Base-by-base conservation (phyloP, 2,113 vertebrate species). In the Hypocryptadius cinnamomeus region DNA sequence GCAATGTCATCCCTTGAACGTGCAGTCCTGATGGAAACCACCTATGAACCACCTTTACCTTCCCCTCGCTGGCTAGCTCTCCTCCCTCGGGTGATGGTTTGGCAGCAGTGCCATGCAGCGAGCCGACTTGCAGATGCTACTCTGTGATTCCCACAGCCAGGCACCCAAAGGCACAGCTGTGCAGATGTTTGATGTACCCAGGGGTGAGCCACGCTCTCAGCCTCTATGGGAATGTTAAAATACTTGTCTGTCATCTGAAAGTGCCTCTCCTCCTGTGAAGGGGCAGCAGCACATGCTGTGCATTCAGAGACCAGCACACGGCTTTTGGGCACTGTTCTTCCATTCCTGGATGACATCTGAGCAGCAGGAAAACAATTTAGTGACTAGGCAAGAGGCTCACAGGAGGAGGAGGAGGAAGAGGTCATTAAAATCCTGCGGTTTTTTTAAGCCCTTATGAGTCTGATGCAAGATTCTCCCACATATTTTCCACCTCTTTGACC, bases 41-140 rank as follows among this genome's bases (percentile, higher is more conserved):
- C 31, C 28, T 18, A 5, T 0, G 0, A 59, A 54, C 6, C 42
- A 47, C 30, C 20, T 85, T 69, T 35, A 17, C 20, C n/a, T 53
- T 72, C 61, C 54, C 37, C 37, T 87, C 4, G 10, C 15, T 0
- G 3, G 17, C 31, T 50, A 35, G 45, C 40, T 5, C 1, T 0
- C 25, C 31, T 61, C 31, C 51, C 51, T 74, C 0, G 0, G 73
- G 23, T 0, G 0, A 10, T 0, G 1, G 7, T 80, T 64, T 70
- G 25, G 87, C 64, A 78, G 66, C 53, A 16, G 48, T 40, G 50
- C 33, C 2, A 0, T 5, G 11, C 5, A 1, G 18, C 8, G 27
- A 93, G 59, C 51, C 0, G 0, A 4, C 27, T 39, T 2, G 0
- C 23, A n/a, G 45, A 16, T 0, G 3, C 0, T 1, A 25, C 57